phyloP scores from a whole-genome alignment of 2,113 vertebrate genomes.

The Otolemur garnettii region DNA sequence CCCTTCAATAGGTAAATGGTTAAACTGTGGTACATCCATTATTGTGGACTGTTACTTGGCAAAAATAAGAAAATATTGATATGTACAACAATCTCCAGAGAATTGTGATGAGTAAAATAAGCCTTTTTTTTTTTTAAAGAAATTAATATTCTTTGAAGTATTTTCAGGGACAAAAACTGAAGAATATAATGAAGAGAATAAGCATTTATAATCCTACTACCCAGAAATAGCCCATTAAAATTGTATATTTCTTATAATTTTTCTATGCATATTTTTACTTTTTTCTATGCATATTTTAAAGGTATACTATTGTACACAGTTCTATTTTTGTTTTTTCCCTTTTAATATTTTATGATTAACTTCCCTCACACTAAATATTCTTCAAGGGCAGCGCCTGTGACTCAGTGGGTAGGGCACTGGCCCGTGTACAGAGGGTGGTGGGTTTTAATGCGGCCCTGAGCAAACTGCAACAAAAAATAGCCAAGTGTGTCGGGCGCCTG shows the following conservation, averaged over 20 bases:
- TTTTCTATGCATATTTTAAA: background rate
- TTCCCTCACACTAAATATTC: background rate
- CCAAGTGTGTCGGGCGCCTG: too few relatives aligned
- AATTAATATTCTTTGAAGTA: background rate
- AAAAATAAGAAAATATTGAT: background rate
- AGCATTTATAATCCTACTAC: background rate
- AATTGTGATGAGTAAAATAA: background rate
- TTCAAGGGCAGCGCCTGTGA: background rate
- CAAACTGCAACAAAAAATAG: too few relatives aligned
- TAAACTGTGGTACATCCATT: background rate
- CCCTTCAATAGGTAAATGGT: background rate
- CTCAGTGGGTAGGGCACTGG: too few relatives aligned
- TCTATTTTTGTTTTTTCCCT: background rate
- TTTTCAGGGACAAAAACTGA: background rate
- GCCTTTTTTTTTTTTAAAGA: background rate
- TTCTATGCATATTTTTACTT: background rate
- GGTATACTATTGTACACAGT: background rate
- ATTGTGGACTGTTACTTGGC: background rate
- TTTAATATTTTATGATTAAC: constrained; percentile 21
- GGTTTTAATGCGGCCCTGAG: too few relatives aligned
- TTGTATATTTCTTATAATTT: background rate
- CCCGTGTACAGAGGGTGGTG: too few relatives aligned
- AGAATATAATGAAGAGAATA: background rate
- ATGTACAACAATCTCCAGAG: background rate
- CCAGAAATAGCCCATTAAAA: constrained; percentile 25